Percentiles rank a stretch among this genome's conserved stretches.
Conservation (phyloP, 2,113 vertebrate genomes). For the Verasper variegatus region DNA sequence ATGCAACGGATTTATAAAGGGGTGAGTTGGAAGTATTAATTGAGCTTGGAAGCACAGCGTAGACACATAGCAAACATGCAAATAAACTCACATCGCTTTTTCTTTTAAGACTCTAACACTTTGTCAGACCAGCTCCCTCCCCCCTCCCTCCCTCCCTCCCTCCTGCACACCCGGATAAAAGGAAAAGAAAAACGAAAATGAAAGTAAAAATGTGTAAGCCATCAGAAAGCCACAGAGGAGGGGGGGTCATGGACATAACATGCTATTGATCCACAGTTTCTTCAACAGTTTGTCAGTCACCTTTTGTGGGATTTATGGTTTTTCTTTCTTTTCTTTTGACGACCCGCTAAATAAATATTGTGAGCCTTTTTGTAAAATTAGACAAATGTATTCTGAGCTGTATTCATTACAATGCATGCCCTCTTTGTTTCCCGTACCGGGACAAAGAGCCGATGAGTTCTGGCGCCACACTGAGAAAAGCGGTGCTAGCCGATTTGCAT, state of each 20-base stretch:
- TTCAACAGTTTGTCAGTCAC: constrained; percentile 61
- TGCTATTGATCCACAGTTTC: constrained; percentile 87
- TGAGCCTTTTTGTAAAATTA: constrained; percentile 52
- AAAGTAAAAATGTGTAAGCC: constrained; percentile 86
- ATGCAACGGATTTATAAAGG: constrained; percentile 80
- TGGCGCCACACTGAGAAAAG: constrained; percentile 68
- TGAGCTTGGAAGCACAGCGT: constrained; percentile 83
- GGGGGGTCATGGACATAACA: constrained; percentile 83
- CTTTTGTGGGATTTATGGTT: constrained; percentile 36
- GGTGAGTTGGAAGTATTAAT: constrained; percentile 84
- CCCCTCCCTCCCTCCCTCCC: constrained; percentile 13
- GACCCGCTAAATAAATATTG: constrained; percentile 44
- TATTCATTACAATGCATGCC: constrained; percentile 57
- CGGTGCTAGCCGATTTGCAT: constrained; percentile 40
- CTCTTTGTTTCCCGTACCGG: constrained; percentile 66
- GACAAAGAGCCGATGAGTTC: constrained; percentile 71
- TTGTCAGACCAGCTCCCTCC: constrained; percentile 43
- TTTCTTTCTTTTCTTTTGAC: constrained; percentile 4
- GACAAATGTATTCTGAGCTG: constrained; percentile 83
- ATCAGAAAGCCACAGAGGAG: constrained; percentile 86
- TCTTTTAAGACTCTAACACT: constrained; percentile 54
- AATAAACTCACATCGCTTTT: constrained; percentile 77
- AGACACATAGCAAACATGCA: constrained; percentile 87
- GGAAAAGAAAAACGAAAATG: constrained; percentile 73
- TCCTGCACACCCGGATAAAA: constrained; percentile 60